Evolutionary conservation across 2,113 vertebrate species (phyloP), one percentile per base, ranked within the genome.

Genomic region (Mus spicilegus): DNA sequence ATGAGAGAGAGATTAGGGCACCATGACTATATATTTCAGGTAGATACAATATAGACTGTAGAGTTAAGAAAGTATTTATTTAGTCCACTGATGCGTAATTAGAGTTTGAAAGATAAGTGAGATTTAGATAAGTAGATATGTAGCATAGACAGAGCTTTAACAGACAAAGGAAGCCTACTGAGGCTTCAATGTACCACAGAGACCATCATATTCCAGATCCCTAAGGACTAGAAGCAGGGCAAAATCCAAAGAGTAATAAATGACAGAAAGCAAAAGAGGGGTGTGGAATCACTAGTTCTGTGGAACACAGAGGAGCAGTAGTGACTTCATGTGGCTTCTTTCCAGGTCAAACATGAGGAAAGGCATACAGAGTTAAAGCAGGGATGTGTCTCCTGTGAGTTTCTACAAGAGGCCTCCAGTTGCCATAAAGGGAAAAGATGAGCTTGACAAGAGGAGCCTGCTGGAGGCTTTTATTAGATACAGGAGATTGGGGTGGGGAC

Each of bases 1-100:
- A 94, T 85, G 58, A 73, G 63, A 19, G 33, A 81, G 65, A 90
- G 61, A 77, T 97, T 93, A 93, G 30, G 54, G 58, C 95, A 80
- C 46, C 11, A 46, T 61, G 77, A 88, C 51, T 70, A 81, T 81
- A 20, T 86, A 63, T 95, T 87, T 95, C 78, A 92, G 92, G 90
- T 76, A 95, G 67, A 85, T 65, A 73, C 39, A 39, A 24, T 16
- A 87, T 81, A 78, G 65, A 54, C 58, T 95, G 6, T 16, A n/a
- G 22, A 96, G 67, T 46, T 78, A 95, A 80, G 49, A 65, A 87
- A 56, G 24, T 88, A 69, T 89, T 96, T 81, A 46, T 61, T 63
- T 76, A 76, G 70, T 87, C 58, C 84, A 89, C 3, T 36, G 8
- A 84, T 20, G 17, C 72, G 19, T 70, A 88, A 92, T 69, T 95